A percentile compares a stretch with the other conserved stretches of the same genome.
Evolutionary conservation across 2,888 invertebrate species (phyloP).

Genomic region (Latheticus oryzae): DNA sequence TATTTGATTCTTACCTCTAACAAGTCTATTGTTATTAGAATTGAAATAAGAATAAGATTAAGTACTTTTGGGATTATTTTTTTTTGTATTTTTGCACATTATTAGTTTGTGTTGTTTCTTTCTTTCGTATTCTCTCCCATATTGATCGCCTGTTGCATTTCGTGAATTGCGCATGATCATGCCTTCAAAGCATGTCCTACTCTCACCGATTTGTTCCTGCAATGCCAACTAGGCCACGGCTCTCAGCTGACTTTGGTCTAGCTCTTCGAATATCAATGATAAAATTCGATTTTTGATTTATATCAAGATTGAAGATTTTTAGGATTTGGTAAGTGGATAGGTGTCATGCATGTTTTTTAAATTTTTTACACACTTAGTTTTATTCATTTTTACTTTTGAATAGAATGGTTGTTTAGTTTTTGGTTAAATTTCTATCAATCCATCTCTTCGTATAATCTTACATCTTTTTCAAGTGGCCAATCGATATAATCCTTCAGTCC

Average conservation of each 20-base stretch:
- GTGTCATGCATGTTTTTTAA: conserved; percentile 6
- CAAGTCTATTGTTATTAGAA: no score
- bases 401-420: no score
- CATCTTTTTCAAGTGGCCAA: conserved; percentile 42
- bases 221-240: conserved; percentile 47
- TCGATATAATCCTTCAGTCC: conserved; percentile 44
- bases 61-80: conserved; percentile 29
- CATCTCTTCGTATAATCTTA: conserved; percentile 26
- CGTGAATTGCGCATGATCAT: conserved; percentile 49
- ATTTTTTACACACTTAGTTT: no score
- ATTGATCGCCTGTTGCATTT: conserved; percentile 63
- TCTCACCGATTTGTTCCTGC: conserved; percentile 51
- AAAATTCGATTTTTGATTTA: conserved; percentile 11
- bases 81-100: not conserved
- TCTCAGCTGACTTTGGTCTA: conserved; percentile 43
- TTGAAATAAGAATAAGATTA: conserved; percentile 24
- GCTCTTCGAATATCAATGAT: conserved; percentile 23
- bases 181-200: conserved; percentile 57
- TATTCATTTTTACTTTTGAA: no score
- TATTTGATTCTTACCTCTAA: no score
- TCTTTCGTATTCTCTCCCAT: conserved; percentile 45
- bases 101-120: conserved; percentile 32
- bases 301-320: conserved; percentile 12
- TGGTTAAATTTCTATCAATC: not conserved
- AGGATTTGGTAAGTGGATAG: no score